A percentile compares a stretch with the other conserved stretches of the same genome.
These are phyloP conservation scores for Invenusta paracnida DNA, from an alignment of 2,888 invertebrate species.

Conservation along the genomic window DNA sequence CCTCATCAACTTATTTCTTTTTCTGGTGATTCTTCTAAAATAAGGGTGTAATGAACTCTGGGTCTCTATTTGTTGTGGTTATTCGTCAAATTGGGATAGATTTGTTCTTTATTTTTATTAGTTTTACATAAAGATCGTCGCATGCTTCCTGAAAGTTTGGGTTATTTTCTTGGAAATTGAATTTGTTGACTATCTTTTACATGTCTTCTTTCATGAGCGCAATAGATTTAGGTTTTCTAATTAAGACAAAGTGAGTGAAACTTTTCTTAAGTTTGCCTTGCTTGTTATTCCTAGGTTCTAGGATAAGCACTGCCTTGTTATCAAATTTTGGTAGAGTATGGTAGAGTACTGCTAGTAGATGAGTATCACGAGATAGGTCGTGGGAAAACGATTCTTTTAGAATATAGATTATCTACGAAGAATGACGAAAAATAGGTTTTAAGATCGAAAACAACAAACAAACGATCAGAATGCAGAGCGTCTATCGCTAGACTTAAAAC, in stretches of 20 bases:
- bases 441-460: too few species aligned
- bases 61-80: neutral
- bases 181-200: neutral
- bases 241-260: neutral
- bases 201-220: conserved; percentile 3
- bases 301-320: conserved; percentile 2
- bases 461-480: too few species aligned
- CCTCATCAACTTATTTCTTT: conserved; percentile 19
- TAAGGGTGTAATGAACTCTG: neutral
- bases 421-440: too few species aligned
- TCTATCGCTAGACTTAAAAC: too few species aligned
- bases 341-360: neutral
- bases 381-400: too few species aligned
- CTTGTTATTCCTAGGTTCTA: neutral
- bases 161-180: neutral
- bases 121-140: neutral
- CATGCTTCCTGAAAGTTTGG: neutral
- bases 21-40: neutral
- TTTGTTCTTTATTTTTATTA: neutral
- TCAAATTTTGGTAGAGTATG: neutral
- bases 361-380: too few species aligned
- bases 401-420: too few species aligned
- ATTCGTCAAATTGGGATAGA: neutral
- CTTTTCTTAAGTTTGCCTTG: conserved; percentile 17
- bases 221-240: neutral